phyloP scores from a whole-genome alignment of 2,113 vertebrate genomes.

The Eclectus roratus region DNA sequence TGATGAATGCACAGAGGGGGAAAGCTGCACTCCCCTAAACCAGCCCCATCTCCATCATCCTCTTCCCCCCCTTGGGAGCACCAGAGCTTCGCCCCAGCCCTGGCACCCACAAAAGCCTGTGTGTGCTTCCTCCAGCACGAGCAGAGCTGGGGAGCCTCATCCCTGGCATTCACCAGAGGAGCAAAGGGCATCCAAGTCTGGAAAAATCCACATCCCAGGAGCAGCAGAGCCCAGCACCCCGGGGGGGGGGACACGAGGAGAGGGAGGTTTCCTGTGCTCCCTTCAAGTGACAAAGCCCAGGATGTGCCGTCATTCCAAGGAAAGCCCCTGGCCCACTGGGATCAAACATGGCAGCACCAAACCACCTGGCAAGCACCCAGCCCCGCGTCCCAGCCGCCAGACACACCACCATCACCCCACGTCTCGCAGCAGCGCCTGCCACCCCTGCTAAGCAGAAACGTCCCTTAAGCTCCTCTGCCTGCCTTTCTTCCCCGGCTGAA shows the following conservation, averaged over 20 bases:
- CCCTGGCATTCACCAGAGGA: fast-evolving
- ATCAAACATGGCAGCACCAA: conserved; percentile 26
- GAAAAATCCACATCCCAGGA: fast-evolving
- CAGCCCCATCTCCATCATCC: not conserved
- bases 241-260: too few species aligned
- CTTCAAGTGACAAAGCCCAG: not conserved
- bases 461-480: not conserved
- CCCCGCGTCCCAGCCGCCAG: not conserved
- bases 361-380: fast-evolving
- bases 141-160: not conserved
- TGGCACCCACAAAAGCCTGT: not conserved
- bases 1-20: not conserved
- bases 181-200: not conserved
- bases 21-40: not conserved
- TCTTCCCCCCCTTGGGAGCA: too few species aligned
- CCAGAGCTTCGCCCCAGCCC: not conserved
- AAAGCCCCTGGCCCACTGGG: not conserved
- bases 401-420: not conserved
- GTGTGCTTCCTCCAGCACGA: not conserved
- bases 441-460: conserved; percentile 29
- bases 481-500: not conserved
- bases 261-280: fast-evolving
- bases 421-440: not conserved
- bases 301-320: not conserved
- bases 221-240: fast-evolving